Evolutionary conservation across 1,140 invertebrate genomes (phyloP), one percentile per base, ranked within the genome.

Genomic region (Reticulitermes speratus): DNA sequence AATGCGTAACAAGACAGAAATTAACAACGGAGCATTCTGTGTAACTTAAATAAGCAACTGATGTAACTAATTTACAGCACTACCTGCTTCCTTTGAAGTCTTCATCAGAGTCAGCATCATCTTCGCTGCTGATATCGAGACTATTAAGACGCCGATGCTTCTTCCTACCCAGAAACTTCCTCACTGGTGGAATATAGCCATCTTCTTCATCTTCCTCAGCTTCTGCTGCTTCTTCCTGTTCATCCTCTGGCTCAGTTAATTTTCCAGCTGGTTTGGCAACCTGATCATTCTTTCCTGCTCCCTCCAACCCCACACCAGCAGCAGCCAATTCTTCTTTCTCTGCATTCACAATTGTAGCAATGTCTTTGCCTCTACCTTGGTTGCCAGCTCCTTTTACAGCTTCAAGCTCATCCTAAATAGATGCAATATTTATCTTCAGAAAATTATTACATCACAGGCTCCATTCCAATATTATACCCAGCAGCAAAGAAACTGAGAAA

Each of bases 321-420:
- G 92, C 89, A 32, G 92, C 92, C 87, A 93, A 93, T 87, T 96
- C 94, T 85, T 87, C 95, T 88, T 96, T 95, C 86, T 96, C 95
- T 0, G 95, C 96, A 88, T 97, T 96, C 0, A 97, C 95, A 86
- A 97, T 97, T 55, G 96, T 97, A 21, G 95, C 94, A 86, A 98
- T 98, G 89, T 98, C 97, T 90, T 98, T 98, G 0, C 97, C 97
- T 59, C 96, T 92, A 11, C 96, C 96, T 88, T 95, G 94, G 90
- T 96, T 96, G 0, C 95, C 95, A 7, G 95, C 95, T 32, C 95
- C 95, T 44, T 94, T 94, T 6, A 95, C 94, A 16, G 94, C 94
- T 65, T 96, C 94, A 87, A 96, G 93, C 89, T 96, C 95, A 86
- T 95, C 95, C 89, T 92, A 86, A 45, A 69, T 44, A 48, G 44